A percentile compares a stretch with the other conserved stretches of the same genome.
These are phyloP conservation scores for Autographa gamma DNA, from an alignment of 2,888 invertebrate species.

Conservation along the genomic window DNA sequence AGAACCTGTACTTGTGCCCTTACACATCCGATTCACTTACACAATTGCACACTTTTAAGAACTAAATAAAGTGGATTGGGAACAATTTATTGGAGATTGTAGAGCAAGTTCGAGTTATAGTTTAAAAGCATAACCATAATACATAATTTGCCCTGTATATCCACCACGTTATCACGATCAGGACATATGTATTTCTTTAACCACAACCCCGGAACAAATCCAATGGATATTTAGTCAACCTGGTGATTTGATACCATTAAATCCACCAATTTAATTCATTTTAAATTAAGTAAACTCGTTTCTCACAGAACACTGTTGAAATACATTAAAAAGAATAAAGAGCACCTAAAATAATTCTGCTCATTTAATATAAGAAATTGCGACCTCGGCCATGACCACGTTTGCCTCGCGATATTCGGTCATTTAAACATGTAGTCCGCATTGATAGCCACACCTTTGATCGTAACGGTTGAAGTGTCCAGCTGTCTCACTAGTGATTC, in stretches of 20 bases:
- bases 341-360: slow-evolving; percentile 10
- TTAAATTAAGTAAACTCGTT: background rate
- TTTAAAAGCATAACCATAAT: too few species aligned
- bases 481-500: slow-evolving; percentile 19
- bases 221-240: background rate
- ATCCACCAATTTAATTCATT: background rate
- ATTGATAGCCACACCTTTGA: slow-evolving; percentile 26
- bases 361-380: slow-evolving; percentile 15
- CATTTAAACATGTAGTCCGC: background rate
- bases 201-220: background rate
- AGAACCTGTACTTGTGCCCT: slow-evolving; percentile 49
- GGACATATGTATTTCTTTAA: too few species aligned
- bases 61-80: background rate
- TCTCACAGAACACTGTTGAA: background rate
- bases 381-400: slow-evolving; percentile 14
- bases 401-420: slow-evolving; percentile 30
- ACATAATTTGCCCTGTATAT: background rate
- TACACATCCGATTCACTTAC: slow-evolving; percentile 42
- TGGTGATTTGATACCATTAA: background rate
- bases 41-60: slow-evolving; percentile 40
- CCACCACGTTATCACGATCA: too few species aligned
- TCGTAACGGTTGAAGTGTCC: slow-evolving; percentile 18
- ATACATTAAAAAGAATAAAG: background rate
- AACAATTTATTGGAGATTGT: background rate
- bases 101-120: background rate